Base-by-base conservation (phyloP, 2,888 invertebrate species). In the Pterostichus madidus region DNA sequence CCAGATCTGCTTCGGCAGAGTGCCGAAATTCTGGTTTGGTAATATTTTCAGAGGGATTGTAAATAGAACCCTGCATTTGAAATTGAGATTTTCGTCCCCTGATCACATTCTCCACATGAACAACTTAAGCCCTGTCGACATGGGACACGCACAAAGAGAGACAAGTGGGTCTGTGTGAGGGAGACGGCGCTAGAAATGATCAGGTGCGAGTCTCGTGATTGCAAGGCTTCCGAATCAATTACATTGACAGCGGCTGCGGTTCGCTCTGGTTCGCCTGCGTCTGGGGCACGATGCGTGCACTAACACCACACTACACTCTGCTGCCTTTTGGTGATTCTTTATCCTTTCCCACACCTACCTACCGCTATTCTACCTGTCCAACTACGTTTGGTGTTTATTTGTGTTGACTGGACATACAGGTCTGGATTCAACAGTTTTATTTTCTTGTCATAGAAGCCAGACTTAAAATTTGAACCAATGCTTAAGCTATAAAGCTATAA, bases 171-270 rank as follows among this genome's bases (percentile, higher is more conserved):
- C n/a, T 13, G 13, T 52, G 8, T 8, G 24, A 35, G 8, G 11
- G 13, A 13, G 52, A 52, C 5, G 11, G 52, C 10, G 52, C n/a
- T 52, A 31, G 10, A 64, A 64, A 64, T 39, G 39, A 76, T 76
- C 76, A 76, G 76, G 76, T 76, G 76, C 56, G 52, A 52, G 75
- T 68, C 52, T 46, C 32, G n/a, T 56, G 76, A 76, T 76, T 56
- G 56, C 76, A 76, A 52, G 56, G 56, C 76, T 32, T 53, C 76
- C 76, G 76, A 76, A 76, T 76, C 76, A 76, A 76, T 76, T 76
- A 76, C 76, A 76, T 44, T 71, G 68, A 71, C 68, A 71, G 68
- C 68, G 13, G 56, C 56, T 5, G 17, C 24, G 15, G 15, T 32
- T 32, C 2, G 52, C 52, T 46, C 49, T 73, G 73, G 46, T 35